Conservation (phyloP, 2,797 vertebrate genomes). For the Channallabes apus region DNA sequence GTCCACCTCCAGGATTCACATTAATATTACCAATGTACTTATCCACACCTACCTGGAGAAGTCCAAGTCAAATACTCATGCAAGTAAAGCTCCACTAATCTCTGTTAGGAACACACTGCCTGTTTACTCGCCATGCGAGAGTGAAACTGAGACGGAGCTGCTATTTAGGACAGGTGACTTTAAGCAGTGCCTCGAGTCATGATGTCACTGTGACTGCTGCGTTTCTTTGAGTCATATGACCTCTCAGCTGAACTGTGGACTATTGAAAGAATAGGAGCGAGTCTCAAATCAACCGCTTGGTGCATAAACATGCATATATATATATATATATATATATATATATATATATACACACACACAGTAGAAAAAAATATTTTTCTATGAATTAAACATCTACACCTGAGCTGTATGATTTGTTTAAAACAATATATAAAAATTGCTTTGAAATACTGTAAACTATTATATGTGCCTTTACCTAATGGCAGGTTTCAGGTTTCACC, state of each 20-base stretch:
- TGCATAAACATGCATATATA: neutral
- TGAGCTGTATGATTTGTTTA: no score
- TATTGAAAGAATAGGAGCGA: slow-evolving; percentile 7
- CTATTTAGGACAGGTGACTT: slow-evolving; percentile 45
- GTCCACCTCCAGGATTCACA: neutral
- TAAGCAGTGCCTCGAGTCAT: slow-evolving; percentile 49
- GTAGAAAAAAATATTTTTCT: neutral
- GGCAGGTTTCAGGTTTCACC: no score
- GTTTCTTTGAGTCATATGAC: slow-evolving; percentile 58
- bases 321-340: no score
- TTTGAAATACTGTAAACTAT: no score
- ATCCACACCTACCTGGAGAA: neutral
- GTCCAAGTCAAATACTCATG: neutral
- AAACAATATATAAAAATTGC: no score
- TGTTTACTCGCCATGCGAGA: neutral
- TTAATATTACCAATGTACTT: neutral
- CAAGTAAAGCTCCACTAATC: neutral
- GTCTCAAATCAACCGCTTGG: neutral
- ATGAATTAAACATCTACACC: neutral
- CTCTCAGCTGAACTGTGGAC: slow-evolving; percentile 29
- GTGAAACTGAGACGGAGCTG: slow-evolving; percentile 16
- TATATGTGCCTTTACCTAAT: no score
- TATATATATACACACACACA: no score
- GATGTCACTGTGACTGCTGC: slow-evolving; percentile 50
- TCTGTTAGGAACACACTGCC: neutral